Evolutionary conservation across 2,113 vertebrate genomes (phyloP).

Genomic region (Cyrtonyx montezumae): DNA sequence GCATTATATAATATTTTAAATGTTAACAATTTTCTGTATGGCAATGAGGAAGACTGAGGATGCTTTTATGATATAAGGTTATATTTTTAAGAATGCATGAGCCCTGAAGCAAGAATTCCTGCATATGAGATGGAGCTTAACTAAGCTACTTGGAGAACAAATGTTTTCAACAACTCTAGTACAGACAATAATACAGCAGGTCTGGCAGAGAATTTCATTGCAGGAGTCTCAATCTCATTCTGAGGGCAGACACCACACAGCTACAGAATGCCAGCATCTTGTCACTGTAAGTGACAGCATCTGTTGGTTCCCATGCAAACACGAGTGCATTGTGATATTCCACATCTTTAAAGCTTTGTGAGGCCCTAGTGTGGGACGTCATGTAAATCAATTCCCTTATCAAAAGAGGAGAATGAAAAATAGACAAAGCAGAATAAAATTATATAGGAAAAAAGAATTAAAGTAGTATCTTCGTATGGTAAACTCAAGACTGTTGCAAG

Average conservation of each 20-base stretch:
- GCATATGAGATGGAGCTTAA: background rate
- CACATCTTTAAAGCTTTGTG: background rate
- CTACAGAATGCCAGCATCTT: background rate
- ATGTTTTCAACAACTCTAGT: background rate
- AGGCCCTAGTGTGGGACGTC: background rate
- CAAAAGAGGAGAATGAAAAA: background rate
- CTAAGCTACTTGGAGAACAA: background rate
- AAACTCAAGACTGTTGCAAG: background rate
- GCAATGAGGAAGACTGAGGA: background rate
- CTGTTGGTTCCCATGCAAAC: background rate
- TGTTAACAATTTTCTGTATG: background rate
- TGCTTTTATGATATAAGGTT: background rate
- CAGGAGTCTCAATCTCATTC: background rate
- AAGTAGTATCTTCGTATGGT: background rate
- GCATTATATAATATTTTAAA: background rate
- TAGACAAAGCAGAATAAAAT: background rate
- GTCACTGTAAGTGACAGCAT: rapidly evolving
- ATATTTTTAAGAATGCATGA: background rate
- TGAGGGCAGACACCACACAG: no score
- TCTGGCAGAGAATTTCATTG: background rate
- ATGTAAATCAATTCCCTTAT: background rate
- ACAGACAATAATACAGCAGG: background rate
- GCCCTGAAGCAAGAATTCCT: background rate
- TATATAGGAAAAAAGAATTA: background rate
- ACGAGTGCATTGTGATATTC: background rate